phyloP scores from a whole-genome alignment of 2,113 vertebrate genomes.

The Pelecanus crispus region DNA sequence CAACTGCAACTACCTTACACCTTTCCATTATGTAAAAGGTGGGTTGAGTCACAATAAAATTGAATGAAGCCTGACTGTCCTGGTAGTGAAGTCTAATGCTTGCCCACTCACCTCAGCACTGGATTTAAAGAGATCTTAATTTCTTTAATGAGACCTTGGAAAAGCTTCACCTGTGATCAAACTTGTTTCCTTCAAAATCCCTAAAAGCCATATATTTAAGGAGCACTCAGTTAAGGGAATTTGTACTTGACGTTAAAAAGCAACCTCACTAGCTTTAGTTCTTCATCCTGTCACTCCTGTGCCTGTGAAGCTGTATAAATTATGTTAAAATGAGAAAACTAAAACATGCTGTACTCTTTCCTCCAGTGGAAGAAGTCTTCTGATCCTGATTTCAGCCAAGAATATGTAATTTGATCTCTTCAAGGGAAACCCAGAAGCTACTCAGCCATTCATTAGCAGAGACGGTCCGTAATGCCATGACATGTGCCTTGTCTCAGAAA shows the following conservation, averaged over 20 bases:
- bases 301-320: neutral
- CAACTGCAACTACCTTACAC: neutral
- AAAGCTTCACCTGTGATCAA: neutral
- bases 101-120: neutral
- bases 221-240: neutral
- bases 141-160: conserved; percentile 7
- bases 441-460: neutral
- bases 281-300: neutral
- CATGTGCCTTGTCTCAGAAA: neutral
- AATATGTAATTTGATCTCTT: neutral
- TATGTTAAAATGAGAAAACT: neutral
- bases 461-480: neutral
- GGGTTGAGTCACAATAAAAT: neutral
- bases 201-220: neutral
- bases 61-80: neutral
- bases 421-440: neutral
- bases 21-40: neutral
- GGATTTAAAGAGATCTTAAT: conserved; percentile 16
- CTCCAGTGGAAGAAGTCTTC: neutral
- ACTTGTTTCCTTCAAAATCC: neutral
- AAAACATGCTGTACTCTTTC: neutral
- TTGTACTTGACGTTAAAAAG: neutral
- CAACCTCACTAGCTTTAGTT: neutral
- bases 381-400: neutral
- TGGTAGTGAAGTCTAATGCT: neutral